phyloP scores from a whole-genome alignment of 2,888 invertebrate genomes.

The Miltochrista miniata region DNA sequence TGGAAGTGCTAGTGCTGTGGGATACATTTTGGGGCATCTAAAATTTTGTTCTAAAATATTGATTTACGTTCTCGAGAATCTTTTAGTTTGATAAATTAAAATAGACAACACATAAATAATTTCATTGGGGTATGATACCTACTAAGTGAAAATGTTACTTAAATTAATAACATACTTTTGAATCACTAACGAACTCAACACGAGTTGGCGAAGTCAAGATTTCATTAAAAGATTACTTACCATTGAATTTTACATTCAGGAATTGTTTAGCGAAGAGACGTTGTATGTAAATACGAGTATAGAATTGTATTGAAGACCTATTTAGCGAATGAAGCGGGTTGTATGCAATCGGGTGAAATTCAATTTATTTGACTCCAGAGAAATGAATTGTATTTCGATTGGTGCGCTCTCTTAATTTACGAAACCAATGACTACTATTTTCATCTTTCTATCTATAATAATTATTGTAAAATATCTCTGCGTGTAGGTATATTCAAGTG shows the following conservation, averaged over 20 bases:
- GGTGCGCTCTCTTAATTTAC: slow-evolving; percentile 36
- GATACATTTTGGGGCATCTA: too few relatives aligned
- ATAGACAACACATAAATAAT: too few relatives aligned
- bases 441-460: slow-evolving; percentile 26
- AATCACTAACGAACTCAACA: not conserved
- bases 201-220: slow-evolving; percentile 36
- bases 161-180: not conserved
- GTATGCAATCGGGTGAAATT: slow-evolving; percentile 42
- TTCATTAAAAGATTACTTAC: slow-evolving; percentile 48
- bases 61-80: too few relatives aligned
- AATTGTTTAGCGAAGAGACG: slow-evolving; percentile 28
- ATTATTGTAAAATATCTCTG: too few relatives aligned
- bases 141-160: too few relatives aligned
- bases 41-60: too few relatives aligned
- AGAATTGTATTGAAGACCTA: slow-evolving; percentile 47
- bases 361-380: slow-evolving; percentile 46
- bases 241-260: slow-evolving; percentile 19
- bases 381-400: slow-evolving; percentile 48
- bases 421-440: slow-evolving; percentile 46
- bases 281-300: slow-evolving; percentile 28
- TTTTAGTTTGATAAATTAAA: too few relatives aligned
- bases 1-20: too few relatives aligned
- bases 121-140: too few relatives aligned
- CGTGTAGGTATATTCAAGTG: too few relatives aligned
- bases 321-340: slow-evolving; percentile 55